Conservation (phyloP, 2,888 invertebrate genomes). For the Ischnura elegans region DNA sequence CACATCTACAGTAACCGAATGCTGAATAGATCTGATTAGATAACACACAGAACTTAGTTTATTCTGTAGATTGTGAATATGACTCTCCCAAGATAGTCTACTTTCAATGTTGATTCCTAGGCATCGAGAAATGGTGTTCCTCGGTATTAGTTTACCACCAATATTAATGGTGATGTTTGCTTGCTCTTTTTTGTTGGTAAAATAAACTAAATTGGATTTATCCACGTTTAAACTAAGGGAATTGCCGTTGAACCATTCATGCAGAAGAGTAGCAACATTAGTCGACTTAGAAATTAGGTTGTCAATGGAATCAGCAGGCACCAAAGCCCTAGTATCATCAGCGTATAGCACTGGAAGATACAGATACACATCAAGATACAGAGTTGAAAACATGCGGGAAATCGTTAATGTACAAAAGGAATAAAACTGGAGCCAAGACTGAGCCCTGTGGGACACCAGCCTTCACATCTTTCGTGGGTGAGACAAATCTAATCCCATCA, state of each 20-base stretch:
- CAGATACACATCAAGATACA: neutral
- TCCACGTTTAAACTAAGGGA: no score
- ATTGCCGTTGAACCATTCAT: neutral
- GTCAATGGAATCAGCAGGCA: neutral
- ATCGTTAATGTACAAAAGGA: neutral
- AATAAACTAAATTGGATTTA: neutral
- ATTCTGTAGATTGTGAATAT: neutral
- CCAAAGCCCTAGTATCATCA: neutral
- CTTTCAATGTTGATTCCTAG: neutral
- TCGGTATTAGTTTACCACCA: neutral
- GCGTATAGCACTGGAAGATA: neutral
- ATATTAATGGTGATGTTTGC: neutral
- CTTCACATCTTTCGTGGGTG: neutral
- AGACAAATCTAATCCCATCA: neutral
- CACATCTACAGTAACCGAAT: neutral
- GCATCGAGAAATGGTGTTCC: neutral
- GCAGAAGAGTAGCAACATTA: neutral
- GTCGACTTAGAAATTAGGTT: neutral
- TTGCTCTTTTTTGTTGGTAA: neutral
- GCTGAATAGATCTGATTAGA: neutral
- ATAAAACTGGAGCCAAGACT: neutral
- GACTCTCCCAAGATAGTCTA: neutral
- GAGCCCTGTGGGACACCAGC: neutral
- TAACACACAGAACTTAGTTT: neutral
- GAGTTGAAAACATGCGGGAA: neutral